These are phyloP conservation scores for Mellilla xanthometata DNA, from an alignment of 2,888 invertebrate species.

Conservation along the genomic window DNA sequence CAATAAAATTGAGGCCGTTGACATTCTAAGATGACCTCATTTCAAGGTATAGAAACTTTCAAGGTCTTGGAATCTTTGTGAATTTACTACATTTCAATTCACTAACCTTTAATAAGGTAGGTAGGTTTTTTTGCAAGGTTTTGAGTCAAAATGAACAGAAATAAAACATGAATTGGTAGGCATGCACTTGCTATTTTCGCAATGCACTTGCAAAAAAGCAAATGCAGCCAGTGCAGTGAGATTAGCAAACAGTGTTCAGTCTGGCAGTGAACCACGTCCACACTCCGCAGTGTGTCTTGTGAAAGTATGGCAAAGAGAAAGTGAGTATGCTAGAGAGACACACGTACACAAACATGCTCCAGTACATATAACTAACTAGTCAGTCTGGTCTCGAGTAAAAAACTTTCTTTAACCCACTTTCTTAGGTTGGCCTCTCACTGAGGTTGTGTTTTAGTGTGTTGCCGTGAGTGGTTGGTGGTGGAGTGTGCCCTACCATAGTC, in stretches of 20 bases:
- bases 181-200: neutral
- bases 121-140: neutral
- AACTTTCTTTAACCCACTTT: constrained; percentile 84
- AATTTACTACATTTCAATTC: neutral
- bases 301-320: constrained; percentile 81
- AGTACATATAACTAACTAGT: constrained; percentile 66
- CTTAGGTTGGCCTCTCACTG: constrained; percentile 67
- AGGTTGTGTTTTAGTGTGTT: constrained; percentile 65
- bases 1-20: constrained; percentile 40
- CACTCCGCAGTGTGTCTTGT: constrained; percentile 65
- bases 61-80: constrained; percentile 22
- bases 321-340: constrained; percentile 67
- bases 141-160: neutral
- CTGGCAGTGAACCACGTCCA: constrained; percentile 67
- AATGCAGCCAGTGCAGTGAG: neutral
- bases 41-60: constrained; percentile 39
- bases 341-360: constrained; percentile 54
- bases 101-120: neutral
- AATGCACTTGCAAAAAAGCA: constrained; percentile 9
- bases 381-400: constrained; percentile 65
- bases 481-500: constrained; percentile 78
- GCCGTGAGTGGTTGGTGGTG: constrained; percentile 67
- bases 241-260: constrained; percentile 52
- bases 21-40: constrained; percentile 46
- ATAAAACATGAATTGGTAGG: neutral